Evolutionary conservation across 2,888 invertebrate genomes (phyloP).

Genomic region (Dryobotodes eremita): DNA sequence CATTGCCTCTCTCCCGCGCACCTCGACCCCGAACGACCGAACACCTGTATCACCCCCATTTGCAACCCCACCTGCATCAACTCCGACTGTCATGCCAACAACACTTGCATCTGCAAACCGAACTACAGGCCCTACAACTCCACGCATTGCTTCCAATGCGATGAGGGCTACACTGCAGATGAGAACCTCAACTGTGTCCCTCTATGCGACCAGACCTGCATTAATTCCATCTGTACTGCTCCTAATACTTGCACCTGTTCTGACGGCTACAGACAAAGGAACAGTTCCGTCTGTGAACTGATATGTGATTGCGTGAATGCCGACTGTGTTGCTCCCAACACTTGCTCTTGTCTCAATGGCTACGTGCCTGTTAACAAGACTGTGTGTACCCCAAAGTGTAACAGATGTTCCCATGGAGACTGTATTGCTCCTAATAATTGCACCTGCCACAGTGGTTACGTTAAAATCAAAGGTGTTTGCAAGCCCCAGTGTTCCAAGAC

Average conservation of each 20-base stretch:
- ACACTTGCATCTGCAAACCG: slow-evolving; percentile 79
- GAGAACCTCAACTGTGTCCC: slow-evolving; percentile 70
- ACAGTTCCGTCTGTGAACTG: slow-evolving; percentile 71
- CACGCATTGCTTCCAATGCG: slow-evolving; percentile 79
- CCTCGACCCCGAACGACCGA: slow-evolving; percentile 76
- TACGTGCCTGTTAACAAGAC: slow-evolving; percentile 63
- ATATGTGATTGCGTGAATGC: slow-evolving; percentile 87
- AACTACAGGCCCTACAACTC: slow-evolving; percentile 75
- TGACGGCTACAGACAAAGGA: slow-evolving; percentile 70
- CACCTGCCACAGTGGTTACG: slow-evolving; percentile 82
- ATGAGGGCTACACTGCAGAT: slow-evolving; percentile 70
- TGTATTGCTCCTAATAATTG: slow-evolving; percentile 84
- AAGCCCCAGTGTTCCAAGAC: slow-evolving; percentile 62
- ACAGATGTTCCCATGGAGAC: slow-evolving; percentile 69
- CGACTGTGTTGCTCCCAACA: slow-evolving; percentile 80
- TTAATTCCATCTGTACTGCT: slow-evolving; percentile 72
- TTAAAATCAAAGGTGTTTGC: slow-evolving; percentile 53
- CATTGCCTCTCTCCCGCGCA: slow-evolving; percentile 78
- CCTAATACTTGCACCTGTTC: slow-evolving; percentile 77
- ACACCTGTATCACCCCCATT: slow-evolving; percentile 77
- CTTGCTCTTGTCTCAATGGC: slow-evolving; percentile 86
- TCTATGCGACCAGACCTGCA: slow-evolving; percentile 64
- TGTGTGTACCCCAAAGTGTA: slow-evolving; percentile 68
- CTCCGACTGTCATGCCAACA: slow-evolving; percentile 77
- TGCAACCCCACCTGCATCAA: slow-evolving; percentile 81